Conservation (phyloP, 2,113 vertebrate species). For the Lepus timidus region DNA sequence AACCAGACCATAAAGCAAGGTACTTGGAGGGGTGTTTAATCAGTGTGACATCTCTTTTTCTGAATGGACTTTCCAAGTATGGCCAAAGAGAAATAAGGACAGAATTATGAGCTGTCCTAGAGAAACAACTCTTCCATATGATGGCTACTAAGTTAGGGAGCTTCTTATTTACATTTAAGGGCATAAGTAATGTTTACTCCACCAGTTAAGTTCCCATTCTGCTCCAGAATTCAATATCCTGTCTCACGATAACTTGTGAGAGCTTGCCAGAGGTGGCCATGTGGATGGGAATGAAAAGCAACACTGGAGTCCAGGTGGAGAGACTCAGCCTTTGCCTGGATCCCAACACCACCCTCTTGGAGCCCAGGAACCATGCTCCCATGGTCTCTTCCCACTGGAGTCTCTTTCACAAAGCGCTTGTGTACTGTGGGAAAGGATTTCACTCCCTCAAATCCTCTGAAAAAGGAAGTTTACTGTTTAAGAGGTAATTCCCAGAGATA, state of each 20-base stretch:
- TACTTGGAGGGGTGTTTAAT: background rate
- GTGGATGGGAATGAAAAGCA: background rate
- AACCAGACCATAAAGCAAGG: background rate
- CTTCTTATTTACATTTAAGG: constrained; percentile 2
- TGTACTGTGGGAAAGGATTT: background rate
- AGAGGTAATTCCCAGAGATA: constrained; percentile 29
- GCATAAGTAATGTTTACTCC: background rate
- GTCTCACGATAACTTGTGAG: background rate
- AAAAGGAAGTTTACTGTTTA: constrained; percentile 55
- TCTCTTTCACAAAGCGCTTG: background rate
- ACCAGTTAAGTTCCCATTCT: background rate
- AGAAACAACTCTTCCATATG: background rate
- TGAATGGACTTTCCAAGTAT: background rate
- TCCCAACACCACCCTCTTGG: background rate
- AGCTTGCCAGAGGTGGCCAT: background rate
- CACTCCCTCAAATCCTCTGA: background rate
- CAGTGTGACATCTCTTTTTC: background rate
- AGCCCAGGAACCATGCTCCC: background rate
- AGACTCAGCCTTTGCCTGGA: background rate
- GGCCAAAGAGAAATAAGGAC: background rate
- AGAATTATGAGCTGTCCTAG: background rate
- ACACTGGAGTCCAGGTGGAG: background rate
- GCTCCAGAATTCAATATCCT: background rate
- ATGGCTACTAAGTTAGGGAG: background rate
- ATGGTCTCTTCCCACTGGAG: background rate